Base-by-base conservation (phyloP, 2,888 invertebrate species). In the Brenthis daphne region DNA sequence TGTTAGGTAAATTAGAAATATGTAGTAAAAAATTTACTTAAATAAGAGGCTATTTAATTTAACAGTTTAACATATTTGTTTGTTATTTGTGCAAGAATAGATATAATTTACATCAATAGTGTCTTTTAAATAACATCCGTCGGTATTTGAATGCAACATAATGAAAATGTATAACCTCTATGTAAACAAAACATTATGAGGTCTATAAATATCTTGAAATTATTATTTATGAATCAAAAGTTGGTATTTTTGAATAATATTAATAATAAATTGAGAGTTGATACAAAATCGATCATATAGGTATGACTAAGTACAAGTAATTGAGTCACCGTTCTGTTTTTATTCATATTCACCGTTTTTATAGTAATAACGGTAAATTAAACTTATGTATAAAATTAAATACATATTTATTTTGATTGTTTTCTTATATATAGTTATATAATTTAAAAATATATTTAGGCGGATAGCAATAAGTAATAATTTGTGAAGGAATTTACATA, bases 201-300 rank as follows among this genome's bases (percentile, higher is more conserved):
- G 14, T 11, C 11, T 60, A n/a, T 14, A 48, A 47, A 11, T n/a
- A 12, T 29, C 2, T 29, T 50, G n/a, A 29, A 48, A 29, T 24
- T 12, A 48, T n/a, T 11, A n/a, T 29, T 60, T 60, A 33, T 29
- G 8, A 50, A 48, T 2, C 1, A 6, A n/a, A 48, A 50, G 50
- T 2, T 29, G 14, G 8, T 12, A 60, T 33, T 60, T 43, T 60
- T 60, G 60, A 29, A 60, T 48, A 60, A 48, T 60, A 60, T 50
- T 50, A 50, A 48, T 11, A 48, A 48, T 60, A 29, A n/a, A 29
- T 60, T n/a, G 11, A 50, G 6, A 29, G 50, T 50, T 29, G 11
- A 50, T 60, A 60, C 47, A 6, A 20, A 24, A 20, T 29, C 12
- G 0, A 33, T 37, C n/a, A 12, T 33, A n/a, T n/a, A 43, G 37